Base-by-base conservation (phyloP, 2,113 vertebrate genomes). In the Pelobates fuscus region DNA sequence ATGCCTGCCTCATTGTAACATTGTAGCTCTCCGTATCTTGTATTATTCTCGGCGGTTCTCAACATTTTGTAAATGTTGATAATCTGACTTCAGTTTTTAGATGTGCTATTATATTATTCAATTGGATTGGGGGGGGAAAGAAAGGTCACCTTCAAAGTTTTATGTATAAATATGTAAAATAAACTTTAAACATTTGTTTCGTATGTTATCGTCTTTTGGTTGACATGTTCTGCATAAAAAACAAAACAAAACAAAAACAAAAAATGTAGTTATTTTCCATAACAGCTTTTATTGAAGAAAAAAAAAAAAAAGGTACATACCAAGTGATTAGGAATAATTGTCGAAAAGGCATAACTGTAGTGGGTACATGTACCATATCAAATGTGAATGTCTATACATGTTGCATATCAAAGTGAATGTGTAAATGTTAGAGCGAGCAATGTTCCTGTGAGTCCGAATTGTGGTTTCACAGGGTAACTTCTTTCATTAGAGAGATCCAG, bases 141-240 rank as follows among this genome's bases (percentile, higher is more conserved):
- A 90, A 94, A 90, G 90, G 89, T 94, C 93, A 91, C 94, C 93
- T 93, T 87, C 87, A 87, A 89, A 91, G 94, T 94, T 94, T 96
- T 95, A 94, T 98, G 96, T 99, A 99, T 87, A 99, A 95, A 98
- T 94, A 96, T 98, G 95, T 98, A 97, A 98, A 98, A 98, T 98
- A 96, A 98, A 92, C 92, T 92, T 92, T 52, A 91, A 94, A 96
- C 96, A 90, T 88, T 98, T 98, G 94, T 98, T 99, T 99, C 94
- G 89, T 98, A 99, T 80, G 89, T 80, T 67, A 84, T 20, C 29
- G 86, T 86, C 83, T 88, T 85, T 81, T 86, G 83, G 77, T 86
- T 82, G 79, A 14, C 55, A 67, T 68, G 37, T 29, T 62, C 69
- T 71, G 15, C 17, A 18, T 11, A 21, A 1, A 37, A 37, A 37